Percentiles rank a stretch among this genome's conserved stretches.
These are phyloP conservation scores for Aptenodytes patagonicus DNA, from an alignment of 2,113 vertebrate species.

Conservation along the genomic window DNA sequence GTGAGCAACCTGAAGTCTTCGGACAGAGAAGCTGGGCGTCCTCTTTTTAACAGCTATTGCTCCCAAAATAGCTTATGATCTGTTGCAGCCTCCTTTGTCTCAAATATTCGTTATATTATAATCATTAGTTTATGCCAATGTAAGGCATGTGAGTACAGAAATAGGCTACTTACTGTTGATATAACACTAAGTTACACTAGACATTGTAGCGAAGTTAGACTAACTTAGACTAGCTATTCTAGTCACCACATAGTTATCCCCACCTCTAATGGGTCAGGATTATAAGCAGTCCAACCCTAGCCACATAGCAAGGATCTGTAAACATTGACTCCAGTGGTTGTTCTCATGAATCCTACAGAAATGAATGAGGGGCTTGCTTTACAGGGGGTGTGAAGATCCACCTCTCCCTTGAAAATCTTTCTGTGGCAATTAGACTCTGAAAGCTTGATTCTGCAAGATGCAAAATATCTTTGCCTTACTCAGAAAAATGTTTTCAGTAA, in stretches of 20 bases:
- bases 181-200: background rate
- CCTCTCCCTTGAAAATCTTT: background rate
- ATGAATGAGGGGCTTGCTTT: background rate
- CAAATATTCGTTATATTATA: background rate
- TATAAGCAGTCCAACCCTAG: background rate
- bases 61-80: background rate
- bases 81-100: background rate
- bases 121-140: background rate
- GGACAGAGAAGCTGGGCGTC: background rate
- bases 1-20: background rate
- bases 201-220: background rate
- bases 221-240: background rate
- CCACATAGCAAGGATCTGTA: background rate
- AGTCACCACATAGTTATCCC: background rate
- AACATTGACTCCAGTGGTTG: background rate
- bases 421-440: background rate
- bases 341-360: background rate
- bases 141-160: background rate
- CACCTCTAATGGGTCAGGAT: background rate
- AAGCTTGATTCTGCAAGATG: background rate
- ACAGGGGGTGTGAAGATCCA: background rate
- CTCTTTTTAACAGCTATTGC: background rate
- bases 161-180: background rate
- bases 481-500: background rate
- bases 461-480: background rate